Evolutionary conservation across 1,140 invertebrate genomes (phyloP), one percentile per base, ranked within the genome.

Genomic region (Augochlora pura): DNA sequence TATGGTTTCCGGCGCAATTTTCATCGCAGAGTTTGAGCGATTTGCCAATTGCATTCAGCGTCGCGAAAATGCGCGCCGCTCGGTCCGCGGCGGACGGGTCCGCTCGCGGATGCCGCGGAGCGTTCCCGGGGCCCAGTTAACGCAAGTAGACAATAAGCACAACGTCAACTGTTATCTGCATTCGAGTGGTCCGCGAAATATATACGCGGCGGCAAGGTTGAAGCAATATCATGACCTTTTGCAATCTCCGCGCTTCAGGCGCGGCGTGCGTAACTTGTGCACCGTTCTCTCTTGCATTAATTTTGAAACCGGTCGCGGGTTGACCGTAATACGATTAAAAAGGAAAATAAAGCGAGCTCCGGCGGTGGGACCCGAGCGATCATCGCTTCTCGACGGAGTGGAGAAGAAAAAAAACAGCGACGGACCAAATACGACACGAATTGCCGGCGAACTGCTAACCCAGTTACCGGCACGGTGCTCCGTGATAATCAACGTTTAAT

Each of bases 181-280:
- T 49, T 39, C 59, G 57, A n/a, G 27, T 76, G 25, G 64, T 46
- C 54, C 14, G 25, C 46, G 21, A n/a, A 32, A 60, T 38, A 69
- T 70, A 71, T 42, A 42, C 8, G 65, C 63, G 52, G 65, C 63
- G 52, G 39, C 70, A 80, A 75, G 71, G 71, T 75, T 52, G 70
- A 75, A 80, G 64, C 64, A 75, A 80, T 80, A 80, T 80, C 77
- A 71, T 27, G 77, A 80, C 77, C 77, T 73, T 52, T 73, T 79
- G 69, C 69, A 74, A 67, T 80, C 77, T 60, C 63, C 18, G 38
- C 23, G 62, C 21, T 32, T 0, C 66, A 16, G 32, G 38, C 38
- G 23, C 38, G 23, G 25, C 39, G 16, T n/a, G 49, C 32, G 4
- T 64, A 65, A 57, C 52, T 59, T 32, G 32, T 65, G 69, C 77